Conservation (phyloP, 2,113 vertebrate genomes). For the Psittacula cyanocephala region DNA sequence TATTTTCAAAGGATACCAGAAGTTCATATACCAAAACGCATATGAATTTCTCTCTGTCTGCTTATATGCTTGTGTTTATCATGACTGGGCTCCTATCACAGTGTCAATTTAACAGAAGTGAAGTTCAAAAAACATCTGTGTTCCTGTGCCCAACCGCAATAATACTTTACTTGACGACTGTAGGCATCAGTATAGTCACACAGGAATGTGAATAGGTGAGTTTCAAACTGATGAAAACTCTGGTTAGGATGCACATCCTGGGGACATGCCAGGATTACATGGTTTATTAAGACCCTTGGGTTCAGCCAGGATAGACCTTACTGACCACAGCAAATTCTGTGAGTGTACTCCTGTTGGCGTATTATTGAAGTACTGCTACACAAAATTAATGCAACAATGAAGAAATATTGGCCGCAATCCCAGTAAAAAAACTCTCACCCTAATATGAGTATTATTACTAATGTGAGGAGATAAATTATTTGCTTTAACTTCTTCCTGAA, state of each 20-base stretch:
- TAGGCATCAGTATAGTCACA: background rate
- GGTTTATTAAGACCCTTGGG: background rate
- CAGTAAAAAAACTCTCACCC: background rate
- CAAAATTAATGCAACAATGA: background rate
- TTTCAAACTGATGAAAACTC: background rate
- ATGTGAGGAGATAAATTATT: background rate
- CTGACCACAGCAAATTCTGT: background rate
- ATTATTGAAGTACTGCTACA: background rate
- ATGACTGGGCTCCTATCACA: background rate
- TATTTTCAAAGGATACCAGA: constrained; percentile 22
- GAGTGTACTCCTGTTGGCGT: background rate
- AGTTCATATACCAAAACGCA: background rate
- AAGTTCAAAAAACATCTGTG: background rate
- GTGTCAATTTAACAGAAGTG: background rate
- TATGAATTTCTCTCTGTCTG: background rate
- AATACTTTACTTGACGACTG: background rate
- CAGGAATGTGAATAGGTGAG: background rate
- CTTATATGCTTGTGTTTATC: background rate
- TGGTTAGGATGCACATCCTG: background rate
- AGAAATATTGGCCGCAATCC: background rate
- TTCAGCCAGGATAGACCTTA: background rate
- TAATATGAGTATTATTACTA: background rate
- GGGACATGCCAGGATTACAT: background rate
- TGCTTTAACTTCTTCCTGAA: background rate
- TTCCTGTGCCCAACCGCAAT: background rate